phyloP scores from a whole-genome alignment of 2,113 vertebrate genomes.

The Fulmarus glacialis region DNA sequence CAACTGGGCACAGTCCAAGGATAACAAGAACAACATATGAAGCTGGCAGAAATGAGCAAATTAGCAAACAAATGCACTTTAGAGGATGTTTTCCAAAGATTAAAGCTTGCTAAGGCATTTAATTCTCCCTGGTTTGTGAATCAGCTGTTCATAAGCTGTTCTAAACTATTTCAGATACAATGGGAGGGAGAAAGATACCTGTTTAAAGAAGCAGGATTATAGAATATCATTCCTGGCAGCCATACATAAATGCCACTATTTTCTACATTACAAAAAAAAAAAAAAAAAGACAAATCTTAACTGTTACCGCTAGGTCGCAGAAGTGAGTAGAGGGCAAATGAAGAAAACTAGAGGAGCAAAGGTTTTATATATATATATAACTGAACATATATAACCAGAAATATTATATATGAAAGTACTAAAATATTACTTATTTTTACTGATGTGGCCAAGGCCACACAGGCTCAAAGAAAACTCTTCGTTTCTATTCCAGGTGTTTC shows the following conservation, averaged over 20 bases:
- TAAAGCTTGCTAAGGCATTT: background rate
- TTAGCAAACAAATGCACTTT: background rate
- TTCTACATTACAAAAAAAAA: rapidly evolving
- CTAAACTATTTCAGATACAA: background rate
- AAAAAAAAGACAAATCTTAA: background rate
- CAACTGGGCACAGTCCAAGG: background rate
- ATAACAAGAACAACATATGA: background rate
- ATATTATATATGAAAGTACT: background rate
- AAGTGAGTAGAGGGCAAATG: rapidly evolving
- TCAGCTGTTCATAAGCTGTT: background rate
- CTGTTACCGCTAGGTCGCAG: background rate
- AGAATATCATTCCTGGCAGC: background rate
- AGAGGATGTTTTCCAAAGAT: background rate
- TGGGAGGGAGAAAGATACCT: background rate
- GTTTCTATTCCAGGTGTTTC: background rate
- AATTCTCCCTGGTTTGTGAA: background rate
- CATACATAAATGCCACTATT: background rate
- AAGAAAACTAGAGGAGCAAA: background rate
- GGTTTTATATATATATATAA: too few species aligned
- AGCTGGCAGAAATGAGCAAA: background rate
- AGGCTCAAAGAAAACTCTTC: background rate
- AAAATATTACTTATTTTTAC: background rate
- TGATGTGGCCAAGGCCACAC: background rate
- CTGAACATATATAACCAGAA: background rate
- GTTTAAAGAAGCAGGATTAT: background rate